phyloP scores from a whole-genome alignment of 1,140 invertebrate species.

The Delia radicum region DNA sequence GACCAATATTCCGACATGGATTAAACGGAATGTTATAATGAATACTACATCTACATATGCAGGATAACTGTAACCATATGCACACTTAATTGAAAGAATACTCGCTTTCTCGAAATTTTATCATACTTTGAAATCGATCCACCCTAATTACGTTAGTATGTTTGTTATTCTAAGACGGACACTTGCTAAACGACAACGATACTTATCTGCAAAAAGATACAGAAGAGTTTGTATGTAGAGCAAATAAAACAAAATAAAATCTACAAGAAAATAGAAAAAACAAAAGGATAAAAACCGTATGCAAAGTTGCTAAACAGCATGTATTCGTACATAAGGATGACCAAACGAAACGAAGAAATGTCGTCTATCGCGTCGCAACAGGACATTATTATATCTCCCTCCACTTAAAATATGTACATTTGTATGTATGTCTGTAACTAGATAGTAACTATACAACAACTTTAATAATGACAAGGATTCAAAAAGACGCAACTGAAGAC shows the following conservation, averaged over 20 bases:
- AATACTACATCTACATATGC: no score
- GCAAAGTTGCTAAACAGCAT: constrained; percentile 13
- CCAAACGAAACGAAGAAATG: constrained; percentile 22
- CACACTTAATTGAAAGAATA: no score
- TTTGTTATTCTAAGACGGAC: constrained; percentile 10
- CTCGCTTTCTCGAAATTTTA: no score
- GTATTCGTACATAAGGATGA: constrained; percentile 9
- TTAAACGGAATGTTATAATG: no score
- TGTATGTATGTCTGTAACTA: no score
- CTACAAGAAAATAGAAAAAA: not conserved
- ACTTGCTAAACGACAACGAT: constrained; percentile 3
- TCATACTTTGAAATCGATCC: no score
- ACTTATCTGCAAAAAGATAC: constrained; percentile 9
- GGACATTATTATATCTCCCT: constrained; percentile 22
- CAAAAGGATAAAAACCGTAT: constrained; percentile 8
- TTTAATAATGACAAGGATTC: constrained; percentile 3
- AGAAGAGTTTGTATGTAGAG: constrained; percentile 8
- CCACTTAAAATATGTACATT: not conserved
- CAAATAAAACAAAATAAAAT: constrained; percentile 1
- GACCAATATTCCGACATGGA: no score
- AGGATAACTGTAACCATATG: no score
- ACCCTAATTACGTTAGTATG: not conserved
- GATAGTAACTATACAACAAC: not conserved
- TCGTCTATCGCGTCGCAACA: constrained; percentile 25
- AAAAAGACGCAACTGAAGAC: not conserved